Conservation (phyloP, 2,797 vertebrate species). For the Craterocephalus amniculus region DNA sequence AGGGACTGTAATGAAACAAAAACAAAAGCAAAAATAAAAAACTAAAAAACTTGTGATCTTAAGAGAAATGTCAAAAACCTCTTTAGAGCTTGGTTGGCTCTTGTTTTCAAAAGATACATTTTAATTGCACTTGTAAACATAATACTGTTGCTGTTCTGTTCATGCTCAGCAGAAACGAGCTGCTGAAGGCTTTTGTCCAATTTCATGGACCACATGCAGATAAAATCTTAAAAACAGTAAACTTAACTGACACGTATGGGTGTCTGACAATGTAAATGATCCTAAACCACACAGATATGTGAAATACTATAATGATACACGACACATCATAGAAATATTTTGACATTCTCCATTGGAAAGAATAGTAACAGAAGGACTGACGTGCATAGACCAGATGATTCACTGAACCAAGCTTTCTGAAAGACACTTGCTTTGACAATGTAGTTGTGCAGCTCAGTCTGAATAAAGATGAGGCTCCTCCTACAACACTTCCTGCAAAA, state of each 20-base stretch:
- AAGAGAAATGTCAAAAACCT: constrained; percentile 45
- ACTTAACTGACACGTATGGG: constrained; percentile 28
- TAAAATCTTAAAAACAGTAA: constrained; percentile 50
- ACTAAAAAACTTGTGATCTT: constrained; percentile 44
- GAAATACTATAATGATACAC: constrained; percentile 49
- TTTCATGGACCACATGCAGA: constrained; percentile 50
- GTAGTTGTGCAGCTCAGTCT: constrained; percentile 44
- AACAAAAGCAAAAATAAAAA: constrained; percentile 37
- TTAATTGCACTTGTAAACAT: constrained; percentile 7
- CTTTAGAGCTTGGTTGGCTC: constrained; percentile 30
- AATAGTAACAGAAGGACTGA: constrained; percentile 38
- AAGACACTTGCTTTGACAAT: constrained; percentile 49
- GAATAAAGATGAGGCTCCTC: constrained; percentile 37
- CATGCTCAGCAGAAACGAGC: constrained; percentile 13
- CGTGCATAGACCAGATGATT: constrained; percentile 18
- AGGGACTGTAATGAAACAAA: constrained; percentile 59
- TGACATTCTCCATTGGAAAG: constrained; percentile 30
- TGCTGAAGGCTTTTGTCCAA: constrained; percentile 28
- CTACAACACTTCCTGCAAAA: constrained; percentile 27
- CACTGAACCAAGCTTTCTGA: constrained; percentile 30
- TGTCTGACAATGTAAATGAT: constrained; percentile 47
- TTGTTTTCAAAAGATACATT: constrained; percentile 11
- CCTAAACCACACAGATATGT: constrained; percentile 40
- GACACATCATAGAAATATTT: constrained; percentile 53
- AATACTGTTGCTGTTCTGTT: constrained; percentile 6